A percentile compares a stretch with the other conserved stretches of the same genome.
phyloP scores from a whole-genome alignment of 2,888 invertebrate genomes.

The Caenorhabditis angaria region DNA sequence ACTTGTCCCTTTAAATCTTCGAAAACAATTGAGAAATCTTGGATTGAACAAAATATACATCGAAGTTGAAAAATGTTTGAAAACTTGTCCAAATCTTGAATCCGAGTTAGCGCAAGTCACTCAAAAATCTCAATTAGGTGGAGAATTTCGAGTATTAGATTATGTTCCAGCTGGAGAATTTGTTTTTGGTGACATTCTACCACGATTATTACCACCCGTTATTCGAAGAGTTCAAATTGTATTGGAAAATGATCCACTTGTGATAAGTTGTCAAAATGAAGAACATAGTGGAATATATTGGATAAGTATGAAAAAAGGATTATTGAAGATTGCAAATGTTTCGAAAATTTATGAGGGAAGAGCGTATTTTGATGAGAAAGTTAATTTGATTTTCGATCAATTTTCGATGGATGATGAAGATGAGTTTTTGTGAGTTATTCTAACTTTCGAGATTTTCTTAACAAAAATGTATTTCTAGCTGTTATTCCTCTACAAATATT shows the following conservation, averaged over 20 bases:
- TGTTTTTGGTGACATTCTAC: conserved; percentile 49
- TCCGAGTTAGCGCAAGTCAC: not conserved
- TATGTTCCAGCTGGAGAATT: conserved; percentile 51
- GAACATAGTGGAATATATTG: conserved; percentile 47
- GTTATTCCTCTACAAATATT: conserved; percentile 47
- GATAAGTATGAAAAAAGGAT: conserved; percentile 28
- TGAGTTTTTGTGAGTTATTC: conserved; percentile 35
- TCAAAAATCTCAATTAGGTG: conserved; percentile 22
- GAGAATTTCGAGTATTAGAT: conserved; percentile 41
- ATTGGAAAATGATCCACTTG: conserved; percentile 36
- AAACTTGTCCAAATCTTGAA: not conserved
- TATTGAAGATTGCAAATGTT: conserved; percentile 25
- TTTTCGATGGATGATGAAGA: conserved; percentile 37
- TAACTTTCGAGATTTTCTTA: not conserved
- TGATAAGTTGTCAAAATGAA: conserved; percentile 47
- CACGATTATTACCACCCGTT: conserved; percentile 45
- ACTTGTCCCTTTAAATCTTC: conserved; percentile 40
- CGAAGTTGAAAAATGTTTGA: conserved; percentile 20
- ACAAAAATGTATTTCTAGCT: conserved; percentile 31
- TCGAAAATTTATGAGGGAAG: conserved; percentile 8
- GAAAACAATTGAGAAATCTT: conserved; percentile 20
- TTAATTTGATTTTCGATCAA: conserved; percentile 26
- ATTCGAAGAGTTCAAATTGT: conserved; percentile 39
- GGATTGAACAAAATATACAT: conserved; percentile 21
- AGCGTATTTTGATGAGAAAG: conserved; percentile 38